These are phyloP conservation scores for Steromphala cineraria DNA, from an alignment of 2,888 invertebrate species.

Conservation along the genomic window DNA sequence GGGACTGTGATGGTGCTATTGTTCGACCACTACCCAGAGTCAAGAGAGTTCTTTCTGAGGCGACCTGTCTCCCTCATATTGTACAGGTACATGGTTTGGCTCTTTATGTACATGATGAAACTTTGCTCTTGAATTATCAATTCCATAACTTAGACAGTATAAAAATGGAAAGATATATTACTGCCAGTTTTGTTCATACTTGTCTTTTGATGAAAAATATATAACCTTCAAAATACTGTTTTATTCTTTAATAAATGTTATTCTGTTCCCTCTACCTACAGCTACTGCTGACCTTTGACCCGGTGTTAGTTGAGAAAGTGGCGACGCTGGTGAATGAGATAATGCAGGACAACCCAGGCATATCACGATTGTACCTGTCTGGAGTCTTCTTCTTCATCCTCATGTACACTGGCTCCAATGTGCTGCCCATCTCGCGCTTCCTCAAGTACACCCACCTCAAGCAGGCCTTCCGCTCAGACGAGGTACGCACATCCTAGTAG, in stretches of 20 bases:
- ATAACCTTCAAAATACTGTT: too few relatives aligned
- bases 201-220: neutral
- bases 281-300: conserved; percentile 97
- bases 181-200: too few relatives aligned
- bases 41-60: conserved; percentile 91
- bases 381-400: conserved; percentile 99
- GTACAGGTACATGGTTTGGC: conserved; percentile 80
- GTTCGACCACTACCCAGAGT: conserved; percentile 95
- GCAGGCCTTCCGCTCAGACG: conserved; percentile 94
- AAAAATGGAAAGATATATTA: too few relatives aligned
- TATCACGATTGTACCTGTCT: conserved; percentile 93
- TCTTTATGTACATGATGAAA: too few relatives aligned
- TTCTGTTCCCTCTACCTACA: conserved; percentile 53
- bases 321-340: conserved; percentile 84
- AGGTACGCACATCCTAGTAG: conserved; percentile 83
- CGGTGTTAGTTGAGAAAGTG: conserved; percentile 95
- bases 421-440: conserved; percentile 95
- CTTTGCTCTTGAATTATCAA: too few relatives aligned
- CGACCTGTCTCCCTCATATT: conserved; percentile 92
- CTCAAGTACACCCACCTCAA: conserved; percentile 95
- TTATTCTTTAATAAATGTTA: neutral
- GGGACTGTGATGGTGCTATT: conserved; percentile 94
- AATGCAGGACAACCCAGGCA: conserved; percentile 96
- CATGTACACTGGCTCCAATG: conserved; percentile 98
- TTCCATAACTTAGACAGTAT: too few relatives aligned